Percentiles rank a stretch among this genome's conserved stretches.
These are phyloP conservation scores for Rhogogaster chlorosoma DNA, from an alignment of 2,888 invertebrate species.

Conservation along the genomic window DNA sequence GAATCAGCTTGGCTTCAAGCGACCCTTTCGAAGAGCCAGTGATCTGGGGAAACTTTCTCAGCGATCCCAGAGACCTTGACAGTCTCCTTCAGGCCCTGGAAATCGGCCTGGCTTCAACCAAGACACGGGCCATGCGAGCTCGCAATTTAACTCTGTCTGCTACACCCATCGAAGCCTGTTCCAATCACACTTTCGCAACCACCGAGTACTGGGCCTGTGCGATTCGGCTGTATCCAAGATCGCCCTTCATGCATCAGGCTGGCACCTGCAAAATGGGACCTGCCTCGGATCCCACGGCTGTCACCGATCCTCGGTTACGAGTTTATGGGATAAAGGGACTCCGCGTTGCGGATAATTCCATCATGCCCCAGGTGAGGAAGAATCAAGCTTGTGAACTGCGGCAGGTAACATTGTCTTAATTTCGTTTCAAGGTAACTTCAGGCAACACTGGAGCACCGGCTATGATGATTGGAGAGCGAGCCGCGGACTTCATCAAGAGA, in stretches of 20 bases:
- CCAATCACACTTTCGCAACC: slow-evolving; percentile 64
- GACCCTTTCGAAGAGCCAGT: slow-evolving; percentile 85
- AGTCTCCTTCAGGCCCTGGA: slow-evolving; percentile 83
- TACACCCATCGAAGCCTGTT: slow-evolving; percentile 58
- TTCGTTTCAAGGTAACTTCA: not conserved
- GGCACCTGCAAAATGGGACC: slow-evolving; percentile 81
- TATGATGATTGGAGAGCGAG: no score
- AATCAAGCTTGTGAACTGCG: not conserved
- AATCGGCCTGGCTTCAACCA: slow-evolving; percentile 80
- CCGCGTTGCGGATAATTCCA: slow-evolving; percentile 80
- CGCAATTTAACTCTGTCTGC: slow-evolving; percentile 57
- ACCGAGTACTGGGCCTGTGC: slow-evolving; percentile 89
- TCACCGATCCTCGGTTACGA: slow-evolving; percentile 85
- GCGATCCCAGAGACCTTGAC: slow-evolving; percentile 82
- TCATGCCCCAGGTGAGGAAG: slow-evolving; percentile 80
- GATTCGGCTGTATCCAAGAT: slow-evolving; percentile 85
- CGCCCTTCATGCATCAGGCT: slow-evolving; percentile 91
- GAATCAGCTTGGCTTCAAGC: slow-evolving; percentile 81
- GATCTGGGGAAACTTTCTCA: slow-evolving; percentile 89
- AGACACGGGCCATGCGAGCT: slow-evolving; percentile 77
- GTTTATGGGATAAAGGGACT: slow-evolving; percentile 82
- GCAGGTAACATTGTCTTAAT: not conserved
- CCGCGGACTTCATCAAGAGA: no score
- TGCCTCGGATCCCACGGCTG: slow-evolving; percentile 79
- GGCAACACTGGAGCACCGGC: no score